Evolutionary conservation across 2,797 vertebrate genomes (phyloP).

Genomic region (Chaenodraco wilsoni): DNA sequence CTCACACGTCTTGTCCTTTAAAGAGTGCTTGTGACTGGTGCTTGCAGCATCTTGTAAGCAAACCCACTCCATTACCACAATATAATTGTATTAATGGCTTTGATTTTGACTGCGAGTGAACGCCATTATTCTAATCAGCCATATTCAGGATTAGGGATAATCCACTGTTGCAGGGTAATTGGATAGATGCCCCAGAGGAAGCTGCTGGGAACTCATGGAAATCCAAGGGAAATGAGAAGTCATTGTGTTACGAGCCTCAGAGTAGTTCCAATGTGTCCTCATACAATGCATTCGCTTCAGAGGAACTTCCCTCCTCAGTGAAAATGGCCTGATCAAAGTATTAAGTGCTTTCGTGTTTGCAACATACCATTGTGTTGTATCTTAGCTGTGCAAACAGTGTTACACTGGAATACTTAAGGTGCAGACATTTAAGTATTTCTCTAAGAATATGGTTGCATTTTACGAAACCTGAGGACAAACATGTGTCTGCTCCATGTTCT

Average conservation of each 20-base stretch:
- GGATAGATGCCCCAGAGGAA: slow-evolving; percentile 83
- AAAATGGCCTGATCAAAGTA: slow-evolving; percentile 40
- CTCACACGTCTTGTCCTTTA: slow-evolving; percentile 15
- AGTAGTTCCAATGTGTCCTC: slow-evolving; percentile 67
- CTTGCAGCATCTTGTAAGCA: slow-evolving; percentile 37
- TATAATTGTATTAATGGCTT: slow-evolving; percentile 75
- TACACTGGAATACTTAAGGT: not conserved
- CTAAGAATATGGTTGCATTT: not conserved
- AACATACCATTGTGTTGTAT: slow-evolving; percentile 1
- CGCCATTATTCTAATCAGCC: slow-evolving; percentile 84
- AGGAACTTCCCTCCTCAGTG: slow-evolving; percentile 37
- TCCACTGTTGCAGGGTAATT: slow-evolving; percentile 81
- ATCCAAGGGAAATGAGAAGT: slow-evolving; percentile 79
- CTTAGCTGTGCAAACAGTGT: not conserved
- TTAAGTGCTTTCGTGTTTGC: not conserved
- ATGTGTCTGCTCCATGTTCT: not conserved
- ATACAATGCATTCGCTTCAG: slow-evolving; percentile 50
- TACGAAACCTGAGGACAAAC: no score
- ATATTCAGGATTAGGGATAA: slow-evolving; percentile 83
- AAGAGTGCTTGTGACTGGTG: slow-evolving; percentile 45
- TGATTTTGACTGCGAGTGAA: slow-evolving; percentile 76
- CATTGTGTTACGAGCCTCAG: slow-evolving; percentile 79
- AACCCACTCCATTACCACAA: slow-evolving; percentile 51
- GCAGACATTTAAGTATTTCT: no score
- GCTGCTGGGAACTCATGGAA: slow-evolving; percentile 72